A percentile compares a stretch with the other conserved stretches of the same genome.
These are phyloP conservation scores for Toxotes jaculatrix DNA, from an alignment of 2,113 vertebrate genomes.

Conservation along the genomic window DNA sequence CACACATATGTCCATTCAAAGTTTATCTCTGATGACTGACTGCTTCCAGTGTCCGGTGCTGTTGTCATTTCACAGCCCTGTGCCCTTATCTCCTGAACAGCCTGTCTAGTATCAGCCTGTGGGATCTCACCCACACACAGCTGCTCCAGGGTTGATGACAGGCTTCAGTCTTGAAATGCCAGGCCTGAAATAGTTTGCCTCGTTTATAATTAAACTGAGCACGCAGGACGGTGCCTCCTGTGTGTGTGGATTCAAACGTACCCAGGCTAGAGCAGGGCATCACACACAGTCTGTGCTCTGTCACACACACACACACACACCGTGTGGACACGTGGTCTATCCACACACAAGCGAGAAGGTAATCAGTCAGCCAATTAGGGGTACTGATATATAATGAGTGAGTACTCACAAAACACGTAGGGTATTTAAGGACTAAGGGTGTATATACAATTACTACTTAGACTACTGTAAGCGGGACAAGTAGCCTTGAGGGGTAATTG, in stretches of 20 bases:
- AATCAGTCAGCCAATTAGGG: constrained; percentile 24
- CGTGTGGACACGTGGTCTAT: not conserved
- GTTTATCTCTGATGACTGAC: not conserved
- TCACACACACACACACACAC: not conserved
- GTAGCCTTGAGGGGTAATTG: constrained; percentile 60
- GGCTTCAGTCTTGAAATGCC: constrained; percentile 55
- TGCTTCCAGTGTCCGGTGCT: not conserved
- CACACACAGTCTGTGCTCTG: not conserved
- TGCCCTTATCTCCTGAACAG: not conserved
- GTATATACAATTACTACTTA: not conserved
- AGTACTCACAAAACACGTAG: not conserved
- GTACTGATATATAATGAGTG: constrained; percentile 45
- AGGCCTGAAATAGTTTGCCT: constrained; percentile 72
- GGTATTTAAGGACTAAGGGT: constrained; percentile 11
- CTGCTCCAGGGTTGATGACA: constrained; percentile 66
- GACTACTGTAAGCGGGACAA: no score
- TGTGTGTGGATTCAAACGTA: constrained; percentile 5
- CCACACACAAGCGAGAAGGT: constrained; percentile 6
- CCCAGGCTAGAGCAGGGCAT: not conserved
- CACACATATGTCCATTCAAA: not conserved
- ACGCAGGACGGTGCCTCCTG: constrained; percentile 8
- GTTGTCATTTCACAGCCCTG: not conserved
- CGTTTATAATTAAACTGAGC: constrained; percentile 67
- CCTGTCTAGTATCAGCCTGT: not conserved
- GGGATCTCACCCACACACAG: constrained; percentile 63